Evolutionary conservation across 2,797 vertebrate genomes (phyloP).

Genomic region (Chiloscyllium punctatum): DNA sequence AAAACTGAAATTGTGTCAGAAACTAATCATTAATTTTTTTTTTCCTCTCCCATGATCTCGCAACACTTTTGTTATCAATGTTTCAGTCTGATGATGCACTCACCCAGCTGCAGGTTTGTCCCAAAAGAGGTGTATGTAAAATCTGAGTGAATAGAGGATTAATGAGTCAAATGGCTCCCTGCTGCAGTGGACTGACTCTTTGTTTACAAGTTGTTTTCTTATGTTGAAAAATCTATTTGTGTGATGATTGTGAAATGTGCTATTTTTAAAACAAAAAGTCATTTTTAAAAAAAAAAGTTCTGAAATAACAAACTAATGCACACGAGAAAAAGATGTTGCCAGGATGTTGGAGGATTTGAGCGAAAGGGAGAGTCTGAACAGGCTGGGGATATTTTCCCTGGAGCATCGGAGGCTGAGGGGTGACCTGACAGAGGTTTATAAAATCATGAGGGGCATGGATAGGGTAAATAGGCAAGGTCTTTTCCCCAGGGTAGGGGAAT

Average conservation of each 20-base stretch:
- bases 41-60: neutral
- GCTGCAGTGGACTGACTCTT: neutral
- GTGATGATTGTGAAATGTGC: neutral
- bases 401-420: too few relatives aligned
- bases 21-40: neutral
- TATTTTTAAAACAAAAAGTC: too few relatives aligned
- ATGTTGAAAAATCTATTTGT: neutral
- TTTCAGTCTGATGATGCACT: neutral
- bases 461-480: too few relatives aligned
- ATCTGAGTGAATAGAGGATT: neutral
- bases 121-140: neutral
- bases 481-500: too few relatives aligned
- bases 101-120: neutral
- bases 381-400: too few relatives aligned
- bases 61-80: neutral
- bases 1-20: neutral
- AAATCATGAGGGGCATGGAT: too few relatives aligned
- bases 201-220: neutral
- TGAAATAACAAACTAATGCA: too few relatives aligned
- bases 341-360: too few relatives aligned
- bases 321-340: too few relatives aligned
- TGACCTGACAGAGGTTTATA: too few relatives aligned
- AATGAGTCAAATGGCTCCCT: neutral
- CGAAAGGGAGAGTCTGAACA: too few relatives aligned
- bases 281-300: too few relatives aligned